phyloP scores from a whole-genome alignment of 1,140 invertebrate species.

The Cataglyphis hispanica region DNA sequence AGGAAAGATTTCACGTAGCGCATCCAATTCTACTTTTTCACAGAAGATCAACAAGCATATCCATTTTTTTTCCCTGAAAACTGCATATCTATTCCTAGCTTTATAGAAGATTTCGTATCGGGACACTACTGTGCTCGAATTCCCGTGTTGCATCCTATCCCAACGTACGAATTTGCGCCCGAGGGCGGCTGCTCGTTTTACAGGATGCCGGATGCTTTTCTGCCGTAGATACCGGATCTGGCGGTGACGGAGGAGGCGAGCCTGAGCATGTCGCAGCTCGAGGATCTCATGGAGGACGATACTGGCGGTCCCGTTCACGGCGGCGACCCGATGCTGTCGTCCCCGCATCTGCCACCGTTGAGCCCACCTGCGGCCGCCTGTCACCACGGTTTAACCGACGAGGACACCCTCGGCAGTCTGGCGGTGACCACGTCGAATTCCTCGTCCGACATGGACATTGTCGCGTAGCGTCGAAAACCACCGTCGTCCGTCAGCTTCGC shows the following conservation, averaged over 20 bases:
- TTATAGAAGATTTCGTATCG: background rate
- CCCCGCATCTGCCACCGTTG: conserved; percentile 86
- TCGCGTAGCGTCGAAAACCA: conserved; percentile 80
- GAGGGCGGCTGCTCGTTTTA: conserved; percentile 1
- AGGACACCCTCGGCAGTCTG: conserved; percentile 84
- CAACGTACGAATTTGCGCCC: background rate
- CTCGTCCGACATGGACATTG: conserved; percentile 85
- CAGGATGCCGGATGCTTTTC: conserved; percentile 33
- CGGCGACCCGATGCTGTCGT: conserved; percentile 90
- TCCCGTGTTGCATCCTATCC: background rate
- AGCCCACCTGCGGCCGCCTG: conserved; percentile 82
- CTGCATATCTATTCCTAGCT: background rate
- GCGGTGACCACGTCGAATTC: conserved; percentile 84
- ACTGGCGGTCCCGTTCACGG: conserved; percentile 88
- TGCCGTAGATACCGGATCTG: conserved; percentile 87
- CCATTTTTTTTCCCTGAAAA: conserved; percentile 4
- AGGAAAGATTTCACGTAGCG: background rate
- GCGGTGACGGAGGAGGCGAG: conserved; percentile 86
- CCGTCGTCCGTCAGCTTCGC: conserved; percentile 39
- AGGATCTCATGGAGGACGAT: conserved; percentile 94
- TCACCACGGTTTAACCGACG: conserved; percentile 83
- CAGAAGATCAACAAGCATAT: background rate
- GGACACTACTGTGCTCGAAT: background rate
- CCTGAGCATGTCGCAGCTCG: conserved; percentile 90
- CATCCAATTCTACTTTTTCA: background rate